These are phyloP conservation scores for Bombyx mandarina DNA, from an alignment of 1,140 invertebrate genomes.

Conservation along the genomic window DNA sequence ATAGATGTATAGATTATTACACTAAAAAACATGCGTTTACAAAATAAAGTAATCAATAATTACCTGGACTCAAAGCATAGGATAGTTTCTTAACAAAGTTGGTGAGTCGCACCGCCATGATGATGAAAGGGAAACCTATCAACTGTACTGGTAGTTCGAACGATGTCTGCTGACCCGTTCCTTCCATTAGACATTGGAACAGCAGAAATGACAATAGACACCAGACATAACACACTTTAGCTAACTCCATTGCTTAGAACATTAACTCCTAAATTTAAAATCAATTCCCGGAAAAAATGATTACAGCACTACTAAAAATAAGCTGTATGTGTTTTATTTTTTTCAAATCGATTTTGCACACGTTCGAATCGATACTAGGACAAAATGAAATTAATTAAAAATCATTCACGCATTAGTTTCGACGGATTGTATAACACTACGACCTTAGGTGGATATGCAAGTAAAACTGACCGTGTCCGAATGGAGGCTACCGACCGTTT, in stretches of 20 bases:
- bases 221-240: conserved; percentile 48
- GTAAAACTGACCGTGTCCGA: conserved; percentile 48
- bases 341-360: conserved; percentile 5
- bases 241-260: conserved; percentile 38
- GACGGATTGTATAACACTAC: conserved; percentile 26
- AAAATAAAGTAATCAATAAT: conserved; percentile 35
- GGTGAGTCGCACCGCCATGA: conserved; percentile 82
- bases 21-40: no score
- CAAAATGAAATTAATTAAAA: conserved; percentile 9
- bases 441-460: conserved; percentile 33
- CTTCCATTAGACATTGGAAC: conserved; percentile 41
- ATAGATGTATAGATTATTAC: no score
- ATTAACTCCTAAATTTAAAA: not conserved
- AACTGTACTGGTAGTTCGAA: conserved; percentile 86
- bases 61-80: conserved; percentile 86
- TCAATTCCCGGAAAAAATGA: not conserved
- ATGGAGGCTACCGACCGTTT: conserved; percentile 20
- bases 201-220: conserved; percentile 34
- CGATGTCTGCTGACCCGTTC: conserved; percentile 61
- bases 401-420: conserved; percentile 18
- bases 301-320: no score
- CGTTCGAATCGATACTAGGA: conserved; percentile 1
- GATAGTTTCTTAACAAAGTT: conserved; percentile 88
- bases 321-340: no score
- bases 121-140: conserved; percentile 86